Base-by-base conservation (phyloP, 2,888 invertebrate genomes). In the Loripinus fragilis region DNA sequence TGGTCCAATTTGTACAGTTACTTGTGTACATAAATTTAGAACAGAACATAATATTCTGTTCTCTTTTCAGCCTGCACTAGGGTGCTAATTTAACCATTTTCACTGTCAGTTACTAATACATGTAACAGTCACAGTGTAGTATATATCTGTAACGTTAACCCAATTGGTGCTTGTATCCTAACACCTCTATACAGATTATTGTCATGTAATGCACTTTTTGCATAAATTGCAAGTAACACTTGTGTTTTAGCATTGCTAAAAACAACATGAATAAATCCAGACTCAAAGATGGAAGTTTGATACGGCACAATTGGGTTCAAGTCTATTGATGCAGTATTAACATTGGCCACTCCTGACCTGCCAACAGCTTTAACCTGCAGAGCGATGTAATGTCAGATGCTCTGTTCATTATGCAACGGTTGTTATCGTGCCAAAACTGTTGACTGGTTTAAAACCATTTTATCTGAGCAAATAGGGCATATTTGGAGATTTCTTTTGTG, bases 1-100 rank as follows among this genome's bases (percentile, higher is more conserved):
- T 83, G 83, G 83, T 83, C 83, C 74, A 70, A 64, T 66, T 52
- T 78, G 67, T 67, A 67, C 67, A 67, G 41, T 67, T 8, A 67
- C 38, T 42, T 25, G 17, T 60, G 60, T 60, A 60, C 60, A 60
- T 60, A 60, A 45, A 17, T 45, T 38, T 3, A 15, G 45, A 45
- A 45, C 45, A 45, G 45, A 15, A 45, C 45, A 45, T 45, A 3
- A 45, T 45, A 20, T 45, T 45, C 45, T 45, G 45, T 45, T 45
- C 45, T 12, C 20, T 45, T 12, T 20, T 45, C 45, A 3, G 45
- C 20, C 45, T 45, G 45, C 45, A 45, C 45, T 20, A 45, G 17
- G 45, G 45, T 45, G 45, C 45, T 45, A 45, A 20, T 45, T 45
- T 45, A 20, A 45, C 45, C 8, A 8, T 12, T 45, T 20, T 45